A percentile compares a stretch with the other conserved stretches of the same genome.
These are phyloP conservation scores for Xylophagus ater DNA, from an alignment of 2,888 invertebrate genomes.

Conservation along the genomic window DNA sequence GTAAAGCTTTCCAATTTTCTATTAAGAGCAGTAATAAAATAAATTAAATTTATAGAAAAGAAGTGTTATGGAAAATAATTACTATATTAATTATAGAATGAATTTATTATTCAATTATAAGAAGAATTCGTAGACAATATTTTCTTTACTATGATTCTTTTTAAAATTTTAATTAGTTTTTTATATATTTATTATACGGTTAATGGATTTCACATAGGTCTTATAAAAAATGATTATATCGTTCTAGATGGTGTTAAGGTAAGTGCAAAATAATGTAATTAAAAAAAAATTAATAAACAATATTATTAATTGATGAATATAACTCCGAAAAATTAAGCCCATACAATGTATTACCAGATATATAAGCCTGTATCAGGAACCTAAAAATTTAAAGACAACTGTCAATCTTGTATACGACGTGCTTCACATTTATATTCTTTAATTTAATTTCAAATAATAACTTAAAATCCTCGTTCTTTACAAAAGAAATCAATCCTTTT, in stretches of 20 bases:
- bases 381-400: background rate
- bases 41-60: constrained; percentile 1
- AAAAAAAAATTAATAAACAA: background rate
- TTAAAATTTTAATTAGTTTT: constrained; percentile 10
- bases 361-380: too few relatives aligned
- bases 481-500: too few relatives aligned
- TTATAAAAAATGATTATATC: constrained; percentile 32
- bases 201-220: constrained; percentile 27
- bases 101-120: constrained; percentile 11
- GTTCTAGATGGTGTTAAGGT: constrained; percentile 35
- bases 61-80: constrained; percentile 14
- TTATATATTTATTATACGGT: constrained; percentile 1
- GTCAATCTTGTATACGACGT: background rate
- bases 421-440: background rate
- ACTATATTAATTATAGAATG: too few relatives aligned
- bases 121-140: too few relatives aligned
- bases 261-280: constrained; percentile 15
- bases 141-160: constrained; percentile 14
- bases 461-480: too few relatives aligned
- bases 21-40: background rate
- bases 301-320: background rate
- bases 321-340: background rate
- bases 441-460: background rate
- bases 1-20: background rate
- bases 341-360: background rate